Conservation (phyloP, 2,113 vertebrate genomes). For the Hemibagrus wyckioides region DNA sequence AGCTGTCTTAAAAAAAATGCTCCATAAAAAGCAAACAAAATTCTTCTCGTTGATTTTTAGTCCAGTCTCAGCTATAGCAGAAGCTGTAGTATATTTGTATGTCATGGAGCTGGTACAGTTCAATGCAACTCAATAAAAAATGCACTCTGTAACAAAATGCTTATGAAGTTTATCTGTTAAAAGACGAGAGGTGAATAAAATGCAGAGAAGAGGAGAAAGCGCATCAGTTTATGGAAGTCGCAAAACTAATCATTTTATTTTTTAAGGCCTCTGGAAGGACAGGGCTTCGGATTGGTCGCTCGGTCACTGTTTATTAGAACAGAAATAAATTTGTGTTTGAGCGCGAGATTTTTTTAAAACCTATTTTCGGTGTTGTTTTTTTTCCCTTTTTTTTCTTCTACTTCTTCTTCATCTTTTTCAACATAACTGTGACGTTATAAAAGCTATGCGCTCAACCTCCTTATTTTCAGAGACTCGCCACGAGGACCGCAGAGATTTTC, state of each 20-base stretch:
- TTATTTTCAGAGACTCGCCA: background rate
- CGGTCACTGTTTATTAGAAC: background rate
- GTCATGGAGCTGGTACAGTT: background rate
- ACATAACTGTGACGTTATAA: background rate
- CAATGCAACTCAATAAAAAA: background rate
- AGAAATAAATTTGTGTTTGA: background rate
- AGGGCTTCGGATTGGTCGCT: background rate
- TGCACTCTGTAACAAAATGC: too few species aligned
- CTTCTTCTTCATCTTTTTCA: too few species aligned
- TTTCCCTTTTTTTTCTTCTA: background rate
- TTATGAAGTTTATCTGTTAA: background rate
- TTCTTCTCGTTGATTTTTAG: background rate
- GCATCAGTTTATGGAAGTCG: too few species aligned
- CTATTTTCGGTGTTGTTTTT: background rate
- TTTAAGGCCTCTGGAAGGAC: background rate
- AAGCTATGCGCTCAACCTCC: background rate
- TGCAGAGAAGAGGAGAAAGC: background rate
- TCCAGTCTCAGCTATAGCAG: background rate
- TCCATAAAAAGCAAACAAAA: background rate
- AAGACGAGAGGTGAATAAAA: background rate
- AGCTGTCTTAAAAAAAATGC: background rate
- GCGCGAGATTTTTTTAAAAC: background rate
- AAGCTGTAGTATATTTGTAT: background rate
- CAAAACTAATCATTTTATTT: too few species aligned
- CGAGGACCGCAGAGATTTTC: background rate